Base-by-base conservation (phyloP, 2,888 invertebrate species). In the Thymelicus sylvestris region DNA sequence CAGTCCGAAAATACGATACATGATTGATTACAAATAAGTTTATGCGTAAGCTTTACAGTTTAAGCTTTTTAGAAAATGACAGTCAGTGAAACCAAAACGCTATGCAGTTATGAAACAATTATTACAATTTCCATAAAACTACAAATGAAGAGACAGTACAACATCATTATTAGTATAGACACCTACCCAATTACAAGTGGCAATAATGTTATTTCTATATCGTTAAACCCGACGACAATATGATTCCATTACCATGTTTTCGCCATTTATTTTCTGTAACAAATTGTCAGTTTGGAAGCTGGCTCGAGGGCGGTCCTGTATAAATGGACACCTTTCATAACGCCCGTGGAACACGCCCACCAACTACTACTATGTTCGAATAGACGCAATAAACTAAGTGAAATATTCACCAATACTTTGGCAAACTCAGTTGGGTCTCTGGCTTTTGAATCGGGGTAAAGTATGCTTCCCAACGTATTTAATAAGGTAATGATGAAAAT, bases 381-480 rank as follows among this genome's bases (percentile, higher is more conserved):
- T 84, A 83, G 85, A 86, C 82, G 79, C 78, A 81, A 86, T 86
- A 88, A 87, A 88, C 87, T 86, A 84, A 81, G 77, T 77, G 81
- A 81, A 85, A 84, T 86, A 85, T 84, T 57, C 63, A 63, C 55
- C 48, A 63, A 68, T 57, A n/a, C 15, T 61, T 47, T 44, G 65
- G 39, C n/a, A 52, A 52, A 15, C 13, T 13, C 10, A 44, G 48
- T 15, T 44, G 47, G 24, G 15, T 62, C 31, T 48, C 15, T 65
- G 39, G 5, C 47, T 50, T 31, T 31, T 63, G 38, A 50, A 50
- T 47, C 12, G 12, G 7, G n/a, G 39, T 31, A 63, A 38, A 63
- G 38, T 63, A 63, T 63, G 24, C 5, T 24, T 6, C 7, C 7
- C 62, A 15, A n/a, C 10, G 24, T 19, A 52, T 15, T 52, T 52